Evolutionary conservation across 2,888 invertebrate species (phyloP).

Genomic region (Chrysodeixis includens): DNA sequence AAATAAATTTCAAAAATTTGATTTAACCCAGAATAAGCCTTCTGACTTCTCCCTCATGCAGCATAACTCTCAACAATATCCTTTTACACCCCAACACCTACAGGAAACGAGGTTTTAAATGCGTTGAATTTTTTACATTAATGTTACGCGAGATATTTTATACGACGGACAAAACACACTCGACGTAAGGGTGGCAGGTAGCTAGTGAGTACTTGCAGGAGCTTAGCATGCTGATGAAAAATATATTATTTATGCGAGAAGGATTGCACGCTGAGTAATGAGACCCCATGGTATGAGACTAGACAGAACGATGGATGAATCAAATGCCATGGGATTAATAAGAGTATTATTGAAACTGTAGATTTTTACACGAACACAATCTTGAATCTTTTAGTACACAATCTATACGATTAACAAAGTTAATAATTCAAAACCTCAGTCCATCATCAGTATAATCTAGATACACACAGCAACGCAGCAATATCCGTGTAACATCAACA

Average conservation of each 20-base stretch:
- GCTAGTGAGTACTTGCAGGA: neutral
- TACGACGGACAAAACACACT: conserved; percentile 10
- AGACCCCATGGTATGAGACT: conserved; percentile 1
- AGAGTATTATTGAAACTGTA: no score
- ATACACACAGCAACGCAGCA: neutral
- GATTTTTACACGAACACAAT: no score
- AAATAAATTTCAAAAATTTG: no score
- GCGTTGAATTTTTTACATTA: conserved; percentile 45
- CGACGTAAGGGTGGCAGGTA: neutral
- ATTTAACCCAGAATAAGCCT: neutral
- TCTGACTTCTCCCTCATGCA: neutral
- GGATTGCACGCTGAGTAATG: conserved; percentile 18
- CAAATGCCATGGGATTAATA: neutral
- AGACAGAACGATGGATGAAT: neutral
- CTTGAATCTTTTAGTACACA: no score
- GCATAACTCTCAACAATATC: conserved; percentile 17
- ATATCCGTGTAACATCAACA: neutral
- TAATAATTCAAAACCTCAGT: no score
- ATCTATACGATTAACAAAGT: no score
- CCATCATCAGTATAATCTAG: no score
- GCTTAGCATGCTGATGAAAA: conserved; percentile 39
- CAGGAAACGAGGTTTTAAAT: conserved; percentile 48
- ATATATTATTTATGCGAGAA: conserved; percentile 32
- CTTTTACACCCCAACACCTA: conserved; percentile 22
- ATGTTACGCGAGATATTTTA: conserved; percentile 22